These are phyloP conservation scores for Drosophila serrata DNA, from an alignment of 1,140 invertebrate species.

Conservation along the genomic window DNA sequence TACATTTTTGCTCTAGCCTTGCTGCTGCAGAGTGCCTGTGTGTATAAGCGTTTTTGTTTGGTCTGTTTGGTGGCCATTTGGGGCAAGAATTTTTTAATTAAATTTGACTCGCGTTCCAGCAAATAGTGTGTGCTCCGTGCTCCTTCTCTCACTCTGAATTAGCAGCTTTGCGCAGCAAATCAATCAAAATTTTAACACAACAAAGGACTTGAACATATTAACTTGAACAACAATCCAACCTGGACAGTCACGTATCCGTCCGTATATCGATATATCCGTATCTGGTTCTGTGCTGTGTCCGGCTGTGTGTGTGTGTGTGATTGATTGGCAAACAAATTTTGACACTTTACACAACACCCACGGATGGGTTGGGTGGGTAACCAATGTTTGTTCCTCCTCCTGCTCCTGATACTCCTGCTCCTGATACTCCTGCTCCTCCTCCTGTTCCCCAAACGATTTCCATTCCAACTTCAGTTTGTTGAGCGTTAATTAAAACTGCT, in stretches of 20 bases:
- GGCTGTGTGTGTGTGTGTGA: constrained; percentile 44
- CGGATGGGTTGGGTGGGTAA: background rate
- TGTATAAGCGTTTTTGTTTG: constrained; percentile 20
- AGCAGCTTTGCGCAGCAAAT: constrained; percentile 38
- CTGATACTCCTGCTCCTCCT: background rate
- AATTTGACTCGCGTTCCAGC: constrained; percentile 56
- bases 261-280: constrained; percentile 1
- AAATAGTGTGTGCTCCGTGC: background rate
- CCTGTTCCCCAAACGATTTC: background rate
- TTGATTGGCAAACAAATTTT: constrained; percentile 83
- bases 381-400: constrained; percentile 18
- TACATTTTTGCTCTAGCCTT: constrained; percentile 59
- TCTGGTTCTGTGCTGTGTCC: constrained; percentile 6
- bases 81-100: constrained; percentile 81
- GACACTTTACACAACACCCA: constrained; percentile 72
- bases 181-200: constrained; percentile 37
- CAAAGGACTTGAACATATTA: constrained; percentile 20
- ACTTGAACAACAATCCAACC: constrained; percentile 15
- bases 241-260: background rate
- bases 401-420: background rate
- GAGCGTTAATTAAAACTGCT: constrained; percentile 80
- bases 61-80: constrained; percentile 56
- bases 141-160: constrained; percentile 9
- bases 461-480: constrained; percentile 64
- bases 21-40: constrained; percentile 5